phyloP scores from a whole-genome alignment of 2,797 vertebrate genomes.

The Tenualosa thibaudeaui region DNA sequence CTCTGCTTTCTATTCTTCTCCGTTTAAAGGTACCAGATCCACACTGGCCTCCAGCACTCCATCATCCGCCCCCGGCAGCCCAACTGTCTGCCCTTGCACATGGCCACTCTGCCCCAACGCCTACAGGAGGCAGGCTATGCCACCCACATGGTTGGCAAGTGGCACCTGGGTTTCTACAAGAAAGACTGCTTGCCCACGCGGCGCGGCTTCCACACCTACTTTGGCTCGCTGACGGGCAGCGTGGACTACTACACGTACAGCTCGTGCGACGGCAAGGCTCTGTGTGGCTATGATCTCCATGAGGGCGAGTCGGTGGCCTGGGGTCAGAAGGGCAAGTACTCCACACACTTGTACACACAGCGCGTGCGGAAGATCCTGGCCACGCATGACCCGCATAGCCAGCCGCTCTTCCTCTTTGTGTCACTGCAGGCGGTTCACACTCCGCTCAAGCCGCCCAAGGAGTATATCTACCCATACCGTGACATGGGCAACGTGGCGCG shows the following conservation, averaged over 20 bases:
- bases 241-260: conserved; percentile 95
- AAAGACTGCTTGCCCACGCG: conserved; percentile 90
- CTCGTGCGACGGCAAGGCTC: conserved; percentile 87
- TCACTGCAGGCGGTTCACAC: conserved; percentile 96
- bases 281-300: conserved; percentile 92
- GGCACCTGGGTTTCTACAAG: conserved; percentile 97
- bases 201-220: conserved; percentile 90
- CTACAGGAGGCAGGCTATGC: conserved; percentile 88
- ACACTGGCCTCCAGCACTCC: conserved; percentile 94
- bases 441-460: conserved; percentile 87
- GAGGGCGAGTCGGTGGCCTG: conserved; percentile 89
- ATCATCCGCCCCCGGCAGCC: conserved; percentile 95
- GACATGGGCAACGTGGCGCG: conserved; percentile 86
- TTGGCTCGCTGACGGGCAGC: conserved; percentile 92
- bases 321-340: conserved; percentile 90
- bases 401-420: conserved; percentile 91
- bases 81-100: conserved; percentile 87
- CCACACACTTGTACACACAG: conserved; percentile 89
- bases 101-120: conserved; percentile 90
- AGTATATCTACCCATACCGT: conserved; percentile 92
- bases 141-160: conserved; percentile 97
- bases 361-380: conserved; percentile 89
- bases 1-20: background rate
- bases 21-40: conserved; percentile 90
- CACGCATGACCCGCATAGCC: conserved; percentile 68